Conservation (phyloP, 2,113 vertebrate genomes). For the Cromileptes altivelis region DNA sequence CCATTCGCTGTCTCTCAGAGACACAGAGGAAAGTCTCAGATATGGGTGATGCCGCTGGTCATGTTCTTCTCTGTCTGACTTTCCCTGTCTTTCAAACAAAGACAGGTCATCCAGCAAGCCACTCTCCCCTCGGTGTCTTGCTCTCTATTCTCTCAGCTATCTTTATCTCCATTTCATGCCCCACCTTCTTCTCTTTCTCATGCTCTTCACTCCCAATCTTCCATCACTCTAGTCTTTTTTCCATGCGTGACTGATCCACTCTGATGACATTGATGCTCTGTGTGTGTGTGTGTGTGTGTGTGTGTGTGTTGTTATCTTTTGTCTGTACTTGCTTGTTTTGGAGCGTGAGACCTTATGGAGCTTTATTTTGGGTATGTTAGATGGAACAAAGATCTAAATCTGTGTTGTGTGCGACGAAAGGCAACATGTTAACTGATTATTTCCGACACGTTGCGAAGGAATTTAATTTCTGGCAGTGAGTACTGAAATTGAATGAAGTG, state of each 20-base stretch:
- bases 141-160: slow-evolving; percentile 22
- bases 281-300: background rate
- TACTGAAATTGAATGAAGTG: background rate
- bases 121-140: background rate
- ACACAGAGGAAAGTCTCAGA: background rate
- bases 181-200: background rate
- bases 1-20: background rate
- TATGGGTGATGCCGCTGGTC: slow-evolving; percentile 5
- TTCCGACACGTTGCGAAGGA: background rate
- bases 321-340: slow-evolving; percentile 5
- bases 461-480: background rate
- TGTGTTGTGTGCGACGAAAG: background rate
- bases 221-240: slow-evolving; percentile 25
- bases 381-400: background rate
- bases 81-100: slow-evolving; percentile 3
- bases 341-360: background rate
- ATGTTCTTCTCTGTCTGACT: slow-evolving; percentile 19
- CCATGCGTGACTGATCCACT: slow-evolving; percentile 51
- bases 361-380: slow-evolving; percentile 5
- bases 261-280: slow-evolving; percentile 30
- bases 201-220: slow-evolving; percentile 27
- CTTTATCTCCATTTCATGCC: slow-evolving; percentile 52
- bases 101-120: slow-evolving; percentile 40
- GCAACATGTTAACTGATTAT: background rate
- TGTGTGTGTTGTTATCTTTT: background rate